Evolutionary conservation across 2,797 vertebrate species (phyloP).

Genomic region (Tiaroga cobitis): DNA sequence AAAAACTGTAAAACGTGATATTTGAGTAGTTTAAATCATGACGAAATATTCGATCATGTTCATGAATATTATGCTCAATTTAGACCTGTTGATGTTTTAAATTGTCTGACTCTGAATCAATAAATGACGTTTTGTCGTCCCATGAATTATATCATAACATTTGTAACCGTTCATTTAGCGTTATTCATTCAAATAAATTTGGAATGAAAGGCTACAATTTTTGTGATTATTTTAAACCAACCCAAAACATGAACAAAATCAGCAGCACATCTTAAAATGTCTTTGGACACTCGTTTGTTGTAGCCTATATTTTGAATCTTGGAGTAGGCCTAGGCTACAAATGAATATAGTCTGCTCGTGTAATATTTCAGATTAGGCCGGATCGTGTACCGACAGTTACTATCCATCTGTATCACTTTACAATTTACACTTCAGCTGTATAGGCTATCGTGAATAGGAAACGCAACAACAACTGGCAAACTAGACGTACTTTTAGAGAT

Average conservation of each 20-base stretch:
- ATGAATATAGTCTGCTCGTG: too few species aligned
- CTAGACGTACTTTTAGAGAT: background rate
- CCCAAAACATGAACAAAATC: background rate
- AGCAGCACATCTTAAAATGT: background rate
- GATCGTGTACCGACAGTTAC: too few species aligned
- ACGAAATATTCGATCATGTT: background rate
- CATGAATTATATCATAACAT: background rate
- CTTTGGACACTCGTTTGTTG: background rate
- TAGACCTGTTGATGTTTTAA: conserved; percentile 21
- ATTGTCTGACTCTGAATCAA: conserved; percentile 23
- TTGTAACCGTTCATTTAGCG: background rate
- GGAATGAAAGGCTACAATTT: background rate
- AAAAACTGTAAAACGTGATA: conserved; percentile 14
- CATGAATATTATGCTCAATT: conserved; percentile 24
- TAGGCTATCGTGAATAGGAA: background rate
- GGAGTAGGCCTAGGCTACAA: background rate
- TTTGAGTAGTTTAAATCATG: conserved; percentile 23
- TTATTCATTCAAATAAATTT: conserved; percentile 5
- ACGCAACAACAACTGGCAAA: background rate
- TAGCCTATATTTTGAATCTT: background rate
- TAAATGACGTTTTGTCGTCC: conserved; percentile 27
- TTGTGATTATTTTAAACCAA: conserved; percentile 6
- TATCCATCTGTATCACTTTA: background rate
- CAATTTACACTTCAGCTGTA: background rate
- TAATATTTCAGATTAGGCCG: background rate